Conservation (phyloP, 2,113 vertebrate species). For the Corvus hawaiiensis region DNA sequence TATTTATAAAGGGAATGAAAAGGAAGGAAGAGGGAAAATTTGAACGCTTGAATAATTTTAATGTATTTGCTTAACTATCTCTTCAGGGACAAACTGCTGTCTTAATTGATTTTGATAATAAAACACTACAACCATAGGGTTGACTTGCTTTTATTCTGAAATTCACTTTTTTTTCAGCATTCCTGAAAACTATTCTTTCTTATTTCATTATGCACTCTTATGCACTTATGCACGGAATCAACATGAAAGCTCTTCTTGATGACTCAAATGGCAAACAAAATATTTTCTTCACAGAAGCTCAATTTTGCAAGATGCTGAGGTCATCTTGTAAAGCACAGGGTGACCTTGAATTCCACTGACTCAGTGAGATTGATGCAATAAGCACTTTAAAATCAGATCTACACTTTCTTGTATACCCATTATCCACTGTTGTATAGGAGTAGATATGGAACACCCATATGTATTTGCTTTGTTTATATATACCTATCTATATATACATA, state of each 20-base stretch:
- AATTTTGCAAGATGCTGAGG: slow-evolving; percentile 20
- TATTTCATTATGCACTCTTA: background rate
- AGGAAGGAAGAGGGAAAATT: background rate
- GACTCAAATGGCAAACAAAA: slow-evolving; percentile 12
- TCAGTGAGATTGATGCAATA: background rate
- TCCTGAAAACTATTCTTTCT: background rate
- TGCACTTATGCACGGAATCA: background rate
- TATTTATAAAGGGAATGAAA: background rate
- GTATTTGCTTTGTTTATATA: background rate
- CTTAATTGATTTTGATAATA: background rate
- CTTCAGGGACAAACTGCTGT: background rate
- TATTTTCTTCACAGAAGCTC: background rate
- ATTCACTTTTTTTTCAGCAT: background rate
- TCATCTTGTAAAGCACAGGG: background rate
- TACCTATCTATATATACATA: background rate
- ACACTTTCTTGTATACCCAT: background rate
- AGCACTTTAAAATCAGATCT: background rate
- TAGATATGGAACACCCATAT: background rate
- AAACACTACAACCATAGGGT: background rate
- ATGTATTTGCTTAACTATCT: background rate
- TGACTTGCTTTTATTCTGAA: background rate
- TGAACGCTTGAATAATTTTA: background rate
- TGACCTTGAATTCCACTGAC: background rate
- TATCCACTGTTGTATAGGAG: background rate
- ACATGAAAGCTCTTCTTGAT: background rate